A percentile compares a stretch with the other conserved stretches of the same genome.
Conservation (phyloP, 2,888 invertebrate genomes). For the Chrysomela aeneicollis region DNA sequence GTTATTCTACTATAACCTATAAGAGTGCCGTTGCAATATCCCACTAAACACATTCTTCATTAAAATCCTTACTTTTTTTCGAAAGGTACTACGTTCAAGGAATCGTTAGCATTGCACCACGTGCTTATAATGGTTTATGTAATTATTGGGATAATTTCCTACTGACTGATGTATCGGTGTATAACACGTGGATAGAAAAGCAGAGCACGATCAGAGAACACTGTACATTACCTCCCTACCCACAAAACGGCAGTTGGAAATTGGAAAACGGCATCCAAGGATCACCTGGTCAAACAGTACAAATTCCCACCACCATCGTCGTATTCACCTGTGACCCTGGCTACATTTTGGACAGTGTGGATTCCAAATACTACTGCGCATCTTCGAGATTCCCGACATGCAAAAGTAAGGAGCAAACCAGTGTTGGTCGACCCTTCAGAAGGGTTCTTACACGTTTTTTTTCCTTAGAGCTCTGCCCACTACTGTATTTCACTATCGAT, state of each 20-base stretch:
- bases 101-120: constrained; percentile 36
- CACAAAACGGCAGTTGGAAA: constrained; percentile 33
- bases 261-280: constrained; percentile 17
- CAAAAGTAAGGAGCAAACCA: neutral
- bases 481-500: constrained; percentile 19
- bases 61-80: too few relatives aligned
- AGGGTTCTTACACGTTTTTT: neutral
- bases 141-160: constrained; percentile 35
- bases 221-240: constrained; percentile 35
- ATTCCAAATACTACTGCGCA: neutral
- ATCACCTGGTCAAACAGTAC: constrained; percentile 28
- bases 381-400: neutral
- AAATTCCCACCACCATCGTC: constrained; percentile 22
- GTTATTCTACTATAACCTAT: too few relatives aligned
- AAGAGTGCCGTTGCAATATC: too few relatives aligned
- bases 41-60: too few relatives aligned
- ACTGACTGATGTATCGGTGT: constrained; percentile 34
- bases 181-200: constrained; percentile 34
- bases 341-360: constrained; percentile 10
- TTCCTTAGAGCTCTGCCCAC: constrained; percentile 26
- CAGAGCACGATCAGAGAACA: constrained; percentile 30
- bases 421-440: too few relatives aligned
- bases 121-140: constrained; percentile 19
- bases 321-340: constrained; percentile 30
- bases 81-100: constrained; percentile 37